Evolutionary conservation across 2,888 invertebrate species (phyloP).

Genomic region (Allygus modestus): DNA sequence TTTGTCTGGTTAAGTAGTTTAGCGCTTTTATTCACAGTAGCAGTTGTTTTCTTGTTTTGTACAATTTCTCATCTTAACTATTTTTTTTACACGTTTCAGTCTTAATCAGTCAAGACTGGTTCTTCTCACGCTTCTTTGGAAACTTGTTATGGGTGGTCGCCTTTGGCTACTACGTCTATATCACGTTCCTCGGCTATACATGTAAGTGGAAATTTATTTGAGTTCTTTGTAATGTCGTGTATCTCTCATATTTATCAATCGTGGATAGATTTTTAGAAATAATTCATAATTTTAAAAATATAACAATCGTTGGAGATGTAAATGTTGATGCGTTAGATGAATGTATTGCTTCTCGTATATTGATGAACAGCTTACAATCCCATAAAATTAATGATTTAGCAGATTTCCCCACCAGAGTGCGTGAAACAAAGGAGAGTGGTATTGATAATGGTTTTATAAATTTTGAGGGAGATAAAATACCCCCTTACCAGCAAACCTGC

Average conservation of each 20-base stretch:
- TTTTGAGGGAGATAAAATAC: too few relatives aligned
- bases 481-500: too few relatives aligned
- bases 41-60: neutral
- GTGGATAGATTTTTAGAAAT: constrained; percentile 40
- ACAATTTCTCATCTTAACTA: neutral
- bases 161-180: constrained; percentile 94
- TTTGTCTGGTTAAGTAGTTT: too few relatives aligned
- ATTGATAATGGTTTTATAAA: too few relatives aligned
- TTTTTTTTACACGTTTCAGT: constrained; percentile 77
- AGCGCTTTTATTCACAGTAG: too few relatives aligned
- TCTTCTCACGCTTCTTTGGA: constrained; percentile 89
- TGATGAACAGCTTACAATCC: too few relatives aligned
- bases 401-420: too few relatives aligned
- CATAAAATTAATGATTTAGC: too few relatives aligned
- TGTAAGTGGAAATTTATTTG: constrained; percentile 80
- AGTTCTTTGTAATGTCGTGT: neutral
- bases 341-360: too few relatives aligned
- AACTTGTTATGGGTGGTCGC: constrained; percentile 97
- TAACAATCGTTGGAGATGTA: neutral
- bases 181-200: constrained; percentile 98
- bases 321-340: too few relatives aligned
- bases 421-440: too few relatives aligned
- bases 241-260: too few relatives aligned
- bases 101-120: constrained; percentile 86
- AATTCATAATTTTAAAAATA: constrained; percentile 63